phyloP scores from a whole-genome alignment of 2,113 vertebrate genomes.

The Neogobius melanostomus region DNA sequence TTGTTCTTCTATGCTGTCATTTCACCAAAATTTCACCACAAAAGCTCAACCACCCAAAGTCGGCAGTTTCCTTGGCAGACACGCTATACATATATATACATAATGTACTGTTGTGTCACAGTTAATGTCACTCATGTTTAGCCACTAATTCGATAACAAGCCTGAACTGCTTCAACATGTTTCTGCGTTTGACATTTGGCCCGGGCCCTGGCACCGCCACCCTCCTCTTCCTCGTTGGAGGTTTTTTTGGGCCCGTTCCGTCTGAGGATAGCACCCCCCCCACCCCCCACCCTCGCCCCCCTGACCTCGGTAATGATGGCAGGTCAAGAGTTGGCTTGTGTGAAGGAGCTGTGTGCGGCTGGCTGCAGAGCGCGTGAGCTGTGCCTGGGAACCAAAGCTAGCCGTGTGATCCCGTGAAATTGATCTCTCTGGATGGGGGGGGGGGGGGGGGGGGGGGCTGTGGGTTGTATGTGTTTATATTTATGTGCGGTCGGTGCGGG shows the following conservation, averaged over 20 bases:
- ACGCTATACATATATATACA: not conserved
- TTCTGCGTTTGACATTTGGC: conserved; percentile 74
- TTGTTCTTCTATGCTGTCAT: not conserved
- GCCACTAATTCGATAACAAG: conserved; percentile 68
- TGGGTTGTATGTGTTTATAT: conserved; percentile 63
- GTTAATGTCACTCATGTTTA: conserved; percentile 44
- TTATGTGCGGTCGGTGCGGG: conserved; percentile 44
- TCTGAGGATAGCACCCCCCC: not conserved
- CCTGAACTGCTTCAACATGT: conserved; percentile 63
- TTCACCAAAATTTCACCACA: not conserved
- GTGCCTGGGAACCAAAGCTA: conserved; percentile 71
- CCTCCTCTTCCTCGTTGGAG: not conserved
- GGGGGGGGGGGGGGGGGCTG: conserved; percentile 30
- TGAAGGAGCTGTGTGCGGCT: conserved; percentile 52
- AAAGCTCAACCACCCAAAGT: no score
- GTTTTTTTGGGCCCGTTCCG: not conserved
- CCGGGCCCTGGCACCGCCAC: conserved; percentile 1
- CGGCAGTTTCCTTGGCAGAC: no score
- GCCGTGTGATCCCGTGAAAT: conserved; percentile 74
- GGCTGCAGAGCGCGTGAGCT: conserved; percentile 61
- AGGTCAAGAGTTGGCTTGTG: conserved; percentile 74
- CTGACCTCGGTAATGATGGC: conserved; percentile 72
- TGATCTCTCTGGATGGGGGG: conserved; percentile 52
- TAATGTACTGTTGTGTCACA: not conserved
- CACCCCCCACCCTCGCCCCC: conserved; percentile 23